Evolutionary conservation across 2,888 invertebrate species (phyloP), one percentile per base, ranked within the genome.

Genomic region (Lasioglossum lativentre): DNA sequence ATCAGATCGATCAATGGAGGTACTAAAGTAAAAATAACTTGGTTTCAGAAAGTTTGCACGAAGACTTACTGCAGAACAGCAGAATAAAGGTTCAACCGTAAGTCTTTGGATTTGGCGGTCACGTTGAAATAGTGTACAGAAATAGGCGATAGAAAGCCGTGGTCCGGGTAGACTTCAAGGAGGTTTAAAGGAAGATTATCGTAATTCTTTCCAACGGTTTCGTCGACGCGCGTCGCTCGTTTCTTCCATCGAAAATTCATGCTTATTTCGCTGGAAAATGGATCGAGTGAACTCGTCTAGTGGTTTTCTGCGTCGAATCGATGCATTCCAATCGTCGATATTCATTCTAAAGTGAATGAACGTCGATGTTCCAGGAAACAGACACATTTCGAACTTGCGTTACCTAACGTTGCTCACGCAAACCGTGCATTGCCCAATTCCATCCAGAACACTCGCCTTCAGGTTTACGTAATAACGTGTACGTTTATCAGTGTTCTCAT

Each of bases 211-310:
- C 14, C 45, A 68, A 52, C 77, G 5, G 40, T 74, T 12, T 42
- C 38, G 12, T 85, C 40, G 70, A n/a, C 14, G 34, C 47, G 23
- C 27, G 75, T 42, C 80, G 83, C 71, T 76, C 88, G 86, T 86
- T 93, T 89, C 74, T 91, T 91, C 95, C 95, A 93, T 79, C 91
- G 92, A 80, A 92, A 95, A 73, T 80, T 71, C 42, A 94, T 89
- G 14, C 88, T 85, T 72, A 93, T 75, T 42, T 89, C 88, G 73
- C 93, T 94, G 47, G 23, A 23, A 52, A 16, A 27, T 3, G 1
- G 16, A 38, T 40, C 40, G n/a, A 8, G 12, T 16, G 4, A 19
- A 23, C 23, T 38, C 68, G 38, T 68, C 30, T 66, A 66, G 19
- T 23, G 4, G n/a, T 63, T 63, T 63, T 63, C 63, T 63, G 30